Conservation (phyloP, 2,113 vertebrate species). For the Suricata suricatta region DNA sequence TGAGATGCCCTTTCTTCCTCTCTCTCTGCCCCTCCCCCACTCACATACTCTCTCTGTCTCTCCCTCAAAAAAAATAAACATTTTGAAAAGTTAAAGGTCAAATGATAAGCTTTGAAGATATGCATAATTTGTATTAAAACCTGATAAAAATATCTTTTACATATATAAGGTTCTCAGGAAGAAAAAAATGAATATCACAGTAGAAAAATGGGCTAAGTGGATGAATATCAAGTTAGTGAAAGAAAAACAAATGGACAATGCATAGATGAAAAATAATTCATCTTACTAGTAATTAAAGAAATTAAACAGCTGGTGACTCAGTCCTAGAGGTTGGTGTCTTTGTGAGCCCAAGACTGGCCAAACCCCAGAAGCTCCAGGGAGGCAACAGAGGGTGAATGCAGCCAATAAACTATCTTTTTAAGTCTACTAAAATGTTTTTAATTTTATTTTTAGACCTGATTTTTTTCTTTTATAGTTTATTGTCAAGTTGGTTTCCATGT, state of each 20-base stretch:
- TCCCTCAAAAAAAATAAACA: too few relatives aligned
- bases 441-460: too few relatives aligned
- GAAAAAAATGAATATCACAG: background rate
- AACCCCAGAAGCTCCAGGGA: background rate
- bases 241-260: background rate
- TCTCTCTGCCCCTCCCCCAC: too few relatives aligned
- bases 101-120: background rate
- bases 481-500: too few relatives aligned
- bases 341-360: background rate
- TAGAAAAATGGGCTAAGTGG: background rate
- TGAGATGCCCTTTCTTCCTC: too few relatives aligned
- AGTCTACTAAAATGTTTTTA: background rate
- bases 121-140: conserved; percentile 1
- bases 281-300: background rate
- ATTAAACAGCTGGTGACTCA: background rate
- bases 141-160: background rate
- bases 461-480: background rate
- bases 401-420: background rate
- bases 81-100: background rate
- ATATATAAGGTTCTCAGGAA: background rate
- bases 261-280: background rate
- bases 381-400: background rate
- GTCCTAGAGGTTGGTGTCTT: background rate
- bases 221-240: background rate
- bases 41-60: too few relatives aligned